phyloP scores from a whole-genome alignment of 1,140 invertebrate genomes.

The Aphaenogaster floridana region DNA sequence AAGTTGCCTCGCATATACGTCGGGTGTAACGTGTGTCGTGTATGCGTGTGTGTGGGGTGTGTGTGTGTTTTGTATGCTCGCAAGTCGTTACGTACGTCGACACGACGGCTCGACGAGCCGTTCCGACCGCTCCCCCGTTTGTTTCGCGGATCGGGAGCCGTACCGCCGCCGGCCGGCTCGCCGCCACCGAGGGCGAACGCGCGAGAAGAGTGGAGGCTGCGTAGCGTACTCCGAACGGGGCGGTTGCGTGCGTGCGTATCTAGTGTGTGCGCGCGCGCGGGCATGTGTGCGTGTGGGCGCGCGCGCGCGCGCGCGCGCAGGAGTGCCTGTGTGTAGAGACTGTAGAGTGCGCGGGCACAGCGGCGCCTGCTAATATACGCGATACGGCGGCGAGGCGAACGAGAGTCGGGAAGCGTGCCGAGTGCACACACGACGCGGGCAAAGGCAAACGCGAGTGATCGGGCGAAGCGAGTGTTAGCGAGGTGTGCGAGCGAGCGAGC shows the following conservation, averaged over 20 bases:
- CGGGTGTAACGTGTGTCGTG: not conserved
- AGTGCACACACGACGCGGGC: slow-evolving; percentile 47
- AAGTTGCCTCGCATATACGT: not conserved
- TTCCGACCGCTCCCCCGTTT: not conserved
- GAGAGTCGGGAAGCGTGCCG: slow-evolving; percentile 55
- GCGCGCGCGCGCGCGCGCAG: not conserved
- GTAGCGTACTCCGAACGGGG: not conserved
- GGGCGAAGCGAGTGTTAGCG: not conserved
- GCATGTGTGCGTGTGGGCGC: not conserved
- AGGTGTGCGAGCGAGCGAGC: not conserved
- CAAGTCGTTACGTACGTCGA: not conserved
- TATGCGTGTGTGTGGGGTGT: not conserved
- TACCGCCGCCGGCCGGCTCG: slow-evolving; percentile 6
- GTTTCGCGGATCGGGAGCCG: not conserved
- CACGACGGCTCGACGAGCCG: not conserved
- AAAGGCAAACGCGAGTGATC: slow-evolving; percentile 24
- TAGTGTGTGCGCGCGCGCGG: not conserved
- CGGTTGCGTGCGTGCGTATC: not conserved
- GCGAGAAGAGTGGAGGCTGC: slow-evolving; percentile 40
- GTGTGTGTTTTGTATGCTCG: not conserved
- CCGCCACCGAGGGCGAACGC: not conserved
- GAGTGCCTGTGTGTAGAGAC: no score
- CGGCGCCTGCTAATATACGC: slow-evolving; percentile 56
- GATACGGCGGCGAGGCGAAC: slow-evolving; percentile 44
- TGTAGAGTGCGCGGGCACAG: slow-evolving; percentile 16